Base-by-base conservation (phyloP, 2,113 vertebrate species). In the Mustela nigripes region DNA sequence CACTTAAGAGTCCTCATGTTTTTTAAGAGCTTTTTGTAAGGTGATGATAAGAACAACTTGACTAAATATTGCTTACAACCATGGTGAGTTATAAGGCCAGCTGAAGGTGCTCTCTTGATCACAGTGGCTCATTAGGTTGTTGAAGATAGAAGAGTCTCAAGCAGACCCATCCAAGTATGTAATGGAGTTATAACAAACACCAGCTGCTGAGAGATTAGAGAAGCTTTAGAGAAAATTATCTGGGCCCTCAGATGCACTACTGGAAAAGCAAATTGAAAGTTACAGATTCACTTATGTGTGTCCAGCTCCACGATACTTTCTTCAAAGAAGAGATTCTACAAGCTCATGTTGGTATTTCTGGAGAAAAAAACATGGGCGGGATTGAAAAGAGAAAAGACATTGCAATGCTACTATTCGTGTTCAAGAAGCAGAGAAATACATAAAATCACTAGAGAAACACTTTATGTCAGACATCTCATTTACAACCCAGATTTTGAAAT, bases 11-110 rank as follows among this genome's bases (percentile, higher is more conserved):
- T 48, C 12, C 71, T 88, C 18, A 31, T 74, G 24, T 82, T 79
- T 92, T 89, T 71, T 83, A 95, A 94, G 90, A 93, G 76, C 81
- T 69, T 84, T 39, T 91, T 91, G 87, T 50, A 69, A 88, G 71
- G 42, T 60, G 79, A 42, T 80, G 56, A 39, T 53, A 26, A 69
- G 76, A 84, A 80, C 10, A 67, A 71, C 56, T 91, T 95, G 60
- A 82, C n/a, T 62, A 86, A 95, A 86, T 36, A 71, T 62, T 45
- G 26, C 81, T 83, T 60, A 91, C 60, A 4, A 2, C 56, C 36
- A 11, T 2, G 26, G 67, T 50, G 31, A 78, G n/a, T 50, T 42
- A 50, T 65, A 16, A 86, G 85, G 42, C 50, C 4, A 50, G 42
- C 63, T 28, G 36, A 65, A 14, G 60, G 45, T 24, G 26, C n/a